Base-by-base conservation (phyloP, 2,113 vertebrate genomes). In the Acanthisitta chloris region DNA sequence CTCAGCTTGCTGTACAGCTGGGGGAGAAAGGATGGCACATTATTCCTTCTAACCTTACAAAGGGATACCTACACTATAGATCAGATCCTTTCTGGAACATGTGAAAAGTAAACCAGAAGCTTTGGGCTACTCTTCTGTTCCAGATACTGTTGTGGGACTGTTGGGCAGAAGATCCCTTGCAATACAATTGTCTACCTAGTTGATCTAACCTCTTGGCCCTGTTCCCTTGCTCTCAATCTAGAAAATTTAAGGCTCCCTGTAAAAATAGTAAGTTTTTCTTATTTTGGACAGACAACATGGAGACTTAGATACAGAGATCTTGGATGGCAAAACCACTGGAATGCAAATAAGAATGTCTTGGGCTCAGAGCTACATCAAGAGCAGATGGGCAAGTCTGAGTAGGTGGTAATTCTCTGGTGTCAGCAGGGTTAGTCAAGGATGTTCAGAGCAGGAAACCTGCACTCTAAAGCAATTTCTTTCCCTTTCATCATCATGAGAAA, bases 401-500 rank as follows among this genome's bases (percentile, higher is more conserved):
- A 90, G 86, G 59, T 86, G 86, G 90, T 55, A 93, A 90, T 86
- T 93, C 86, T 92, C 90, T 88, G n/a, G 72, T 94, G 82, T 96
- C 86, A 88, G 79, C 82, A 90, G 67, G 72, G 67, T 96, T 92
- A 95, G 79, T 64, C 51, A 64, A 93, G 88, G 92, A 88, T 96
- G 83, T 69, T 93, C 83, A 74, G 51, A 86, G 83, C 43, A 94
- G 57, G 65, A 91, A 94, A 84, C 21, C 40, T 66, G 66, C 40
- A 64, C 57, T 92, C 45, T 65, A 54, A 83, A 93, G 92, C 84
- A 2, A 86, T 81, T 95, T 92, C 46, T 83, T 86, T 92, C 55
- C 55, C 43, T 93, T 96, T 92, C 90, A 94, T 86, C 84, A 93
- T 59, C 40, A 90, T 36, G 71, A 95, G 72, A 96, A 92, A 92